Evolutionary conservation across 1,140 invertebrate genomes (phyloP), one percentile per base, ranked within the genome.

Genomic region (Macrobrachium nipponense): DNA sequence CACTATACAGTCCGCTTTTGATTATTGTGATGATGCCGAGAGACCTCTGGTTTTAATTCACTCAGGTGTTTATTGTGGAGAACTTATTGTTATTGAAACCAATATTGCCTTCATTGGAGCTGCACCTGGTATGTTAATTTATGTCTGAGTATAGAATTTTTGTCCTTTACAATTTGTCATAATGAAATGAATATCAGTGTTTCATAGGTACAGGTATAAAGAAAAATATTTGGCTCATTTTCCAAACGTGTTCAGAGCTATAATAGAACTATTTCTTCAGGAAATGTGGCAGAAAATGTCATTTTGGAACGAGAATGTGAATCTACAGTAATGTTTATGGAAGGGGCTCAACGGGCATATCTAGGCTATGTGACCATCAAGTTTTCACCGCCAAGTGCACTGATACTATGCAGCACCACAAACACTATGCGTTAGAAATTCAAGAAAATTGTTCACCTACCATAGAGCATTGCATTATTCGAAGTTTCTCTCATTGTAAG

Each of bases 381-480:
- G 91, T 99, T 99, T 92, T 96, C 96, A 6, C 98, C 98, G 0
- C 97, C 98, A 90, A 96, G 97, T 14, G 96, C 36, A 96, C 96
- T 77, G 81, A 86, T 17, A 97, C 96, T 51, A 96, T 97, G 81
- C 96, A 97, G 66, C 97, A 99, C 92, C 97, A 99, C 91, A 98
- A 99, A 92, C 97, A 98, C 91, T 99, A 99, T 91, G 98, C 97
- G 90, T 93, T 99, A n/a, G 97, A 98, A 92, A 96, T 99, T 43
- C 96, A 96, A 60, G 98, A 98, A 91, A 98, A 98, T 92, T 98
- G 97, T 91, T 97, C 96, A 81, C 98, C 98, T 14, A 97, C 96
- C 0, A 95, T 99, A 88, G 98, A 99, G 91, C 97, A 98, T 90
- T 99, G 98, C 91, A 96, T 98, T 89, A 98, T 99, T 89, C 93